Evolutionary conservation across 2,113 vertebrate species (phyloP), one percentile per base, ranked within the genome.

Genomic region (Pluvianellus socialis): DNA sequence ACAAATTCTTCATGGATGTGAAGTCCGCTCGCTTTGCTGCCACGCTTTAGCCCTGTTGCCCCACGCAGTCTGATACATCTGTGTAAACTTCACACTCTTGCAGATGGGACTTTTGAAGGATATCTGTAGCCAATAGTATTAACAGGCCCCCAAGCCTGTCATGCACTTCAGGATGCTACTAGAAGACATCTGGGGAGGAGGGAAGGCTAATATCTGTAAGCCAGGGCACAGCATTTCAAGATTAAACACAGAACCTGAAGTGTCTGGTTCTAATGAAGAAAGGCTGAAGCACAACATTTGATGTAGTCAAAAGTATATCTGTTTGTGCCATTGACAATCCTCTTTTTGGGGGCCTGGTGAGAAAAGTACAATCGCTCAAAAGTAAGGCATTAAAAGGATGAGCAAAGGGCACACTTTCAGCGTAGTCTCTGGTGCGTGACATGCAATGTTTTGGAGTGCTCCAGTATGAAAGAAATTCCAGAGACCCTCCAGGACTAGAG

Each of bases 1-100:
- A 5, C 23, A 50, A 55, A 42, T 72, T 70, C 11, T 15, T 71
- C 5, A 18, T 0, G 0, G 35, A 49, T 1, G 0, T 28, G 24
- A 56, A 40, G 55, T 53, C 30, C 17, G 7, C 7, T 77, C 6
- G 33, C 23, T 62, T 70, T 85, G 59, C 38, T 59, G n/a, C 38
- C n/a, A 62, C 50, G 14, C 40, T 79, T 65, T n/a, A 55, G 19
- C 9, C 13, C 16, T 33, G 11, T 75, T 87, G 23, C 21, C 9
- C 23, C 22, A 11, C 26, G 35, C 24, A 32, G 47, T n/a, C 15
- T 56, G 55, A n/a, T 55, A 23, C 2, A 38, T 38, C 33, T 61
- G 15, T 65, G 73, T 42, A 42, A 83, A 44, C 4, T 30, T 68
- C 26, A 56, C 33, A 32, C 3, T 38, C n/a, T 38, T 76, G 35